Evolutionary conservation across 1,140 invertebrate genomes (phyloP).

Genomic region (Cydia strobilella): DNA sequence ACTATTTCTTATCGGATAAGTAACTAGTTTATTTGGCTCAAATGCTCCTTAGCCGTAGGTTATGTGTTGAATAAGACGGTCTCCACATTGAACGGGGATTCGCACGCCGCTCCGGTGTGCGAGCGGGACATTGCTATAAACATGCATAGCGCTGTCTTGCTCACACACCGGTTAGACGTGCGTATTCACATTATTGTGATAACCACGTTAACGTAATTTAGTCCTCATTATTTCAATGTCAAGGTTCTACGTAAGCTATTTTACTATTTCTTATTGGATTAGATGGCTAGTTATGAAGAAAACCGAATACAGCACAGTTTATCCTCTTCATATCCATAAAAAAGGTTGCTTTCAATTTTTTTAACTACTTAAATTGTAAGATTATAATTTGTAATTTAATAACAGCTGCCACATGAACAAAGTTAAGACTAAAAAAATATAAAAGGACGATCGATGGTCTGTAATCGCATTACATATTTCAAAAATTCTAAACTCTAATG

Average conservation of each 20-base stretch:
- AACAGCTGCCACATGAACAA: neutral
- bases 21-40: slow-evolving; percentile 22
- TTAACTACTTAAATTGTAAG: neutral
- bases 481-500: neutral
- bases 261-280: slow-evolving; percentile 4
- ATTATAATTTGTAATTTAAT: neutral
- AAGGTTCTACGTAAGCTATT: neutral
- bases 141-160: too few relatives aligned
- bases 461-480: neutral
- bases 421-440: neutral
- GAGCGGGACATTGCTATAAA: too few relatives aligned
- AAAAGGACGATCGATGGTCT: neutral
- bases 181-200: too few relatives aligned
- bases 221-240: neutral
- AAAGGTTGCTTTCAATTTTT: too few relatives aligned
- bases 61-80: neutral
- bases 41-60: slow-evolving; percentile 19
- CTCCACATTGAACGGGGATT: too few relatives aligned
- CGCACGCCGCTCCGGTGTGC: too few relatives aligned
- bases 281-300: neutral
- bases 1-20: neutral
- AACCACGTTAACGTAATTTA: too few relatives aligned
- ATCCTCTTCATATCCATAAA: too few relatives aligned
- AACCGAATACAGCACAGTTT: neutral
- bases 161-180: too few relatives aligned